Base-by-base conservation (phyloP, 2,797 vertebrate genomes). In the Catostomus latipinnis region DNA sequence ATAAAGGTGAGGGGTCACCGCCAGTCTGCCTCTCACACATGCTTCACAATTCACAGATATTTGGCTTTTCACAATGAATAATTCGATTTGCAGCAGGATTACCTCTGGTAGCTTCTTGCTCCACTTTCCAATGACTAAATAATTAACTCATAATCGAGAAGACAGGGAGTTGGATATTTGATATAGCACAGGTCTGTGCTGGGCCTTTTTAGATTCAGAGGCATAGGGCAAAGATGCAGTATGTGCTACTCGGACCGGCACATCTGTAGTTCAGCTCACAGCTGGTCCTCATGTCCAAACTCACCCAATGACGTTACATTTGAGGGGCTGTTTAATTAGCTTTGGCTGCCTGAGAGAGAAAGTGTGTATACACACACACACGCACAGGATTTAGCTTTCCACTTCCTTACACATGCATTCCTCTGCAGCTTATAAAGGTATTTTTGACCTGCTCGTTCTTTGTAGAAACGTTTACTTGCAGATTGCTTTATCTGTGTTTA, bases 1-100 rank as follows among this genome's bases (percentile, higher is more conserved):
- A 98, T 90, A 99, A 99, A 98, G 98, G 98, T 99, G 92, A 90
- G 81, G 46, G 46, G 74, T 73, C 18, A 14, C 58, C 52, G 45
- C 50, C 65, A 52, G 18, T 56, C 50, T 50, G 46, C 13, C 34
- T 13, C 4, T 45, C 70, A 46, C 53, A 65, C 70, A 49, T 14
- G 81, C 77, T 78, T 67, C 49, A 54, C 61, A 76, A 58, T 74
- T 49, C 45, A 57, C 71, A 78, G 71, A 76, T 63, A 65, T 76
- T 85, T 77, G 34, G 56, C 69, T 81, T 89, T 88, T 84, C 88
- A 86, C 85, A 90, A 87, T 75, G 83, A 56, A 81, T 80, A 62
- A 79, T 87, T 84, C 48, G 84, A 85, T 90, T 88, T 87, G 60
- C 60, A 80, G 78, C 65, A 83, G 80, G 86, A 88, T 91, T 88